Conservation (phyloP, 30 jellyfish, hydroid and myxozoan species). For the Chrysaora quinquecirrha region DNA sequence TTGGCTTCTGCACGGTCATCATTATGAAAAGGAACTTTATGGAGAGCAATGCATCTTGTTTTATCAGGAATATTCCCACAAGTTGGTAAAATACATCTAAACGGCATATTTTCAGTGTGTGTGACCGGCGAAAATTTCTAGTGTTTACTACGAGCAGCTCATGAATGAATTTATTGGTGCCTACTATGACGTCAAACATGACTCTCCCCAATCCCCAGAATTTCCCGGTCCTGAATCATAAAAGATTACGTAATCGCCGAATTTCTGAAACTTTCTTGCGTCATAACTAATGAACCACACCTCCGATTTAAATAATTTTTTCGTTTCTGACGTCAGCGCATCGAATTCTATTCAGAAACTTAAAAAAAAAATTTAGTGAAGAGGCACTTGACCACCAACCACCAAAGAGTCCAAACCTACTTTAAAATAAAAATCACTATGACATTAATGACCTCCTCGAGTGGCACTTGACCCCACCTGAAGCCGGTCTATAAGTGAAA, state of each 20-base stretch:
- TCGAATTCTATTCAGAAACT: not conserved
- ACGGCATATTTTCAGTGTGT: slow-evolving; percentile 16
- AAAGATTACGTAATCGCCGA: not conserved
- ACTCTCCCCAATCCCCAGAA: not conserved
- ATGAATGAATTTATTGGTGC: not conserved
- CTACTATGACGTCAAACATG: too few species aligned
- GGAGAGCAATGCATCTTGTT: slow-evolving; percentile 7
- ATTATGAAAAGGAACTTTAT: too few species aligned
- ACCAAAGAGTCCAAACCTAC: too few species aligned
- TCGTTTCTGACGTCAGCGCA: not conserved
- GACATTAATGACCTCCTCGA: too few species aligned
- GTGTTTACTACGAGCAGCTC: not conserved
- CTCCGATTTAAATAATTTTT: too few species aligned
- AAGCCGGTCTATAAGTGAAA: too few species aligned
- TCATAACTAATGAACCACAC: too few species aligned
- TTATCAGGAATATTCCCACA: slow-evolving; percentile 44
- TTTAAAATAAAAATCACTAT: too few species aligned
- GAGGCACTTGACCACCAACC: too few species aligned
- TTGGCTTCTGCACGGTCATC: slow-evolving; percentile 51
- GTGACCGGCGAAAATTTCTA: not conserved
- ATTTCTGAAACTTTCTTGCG: too few species aligned
- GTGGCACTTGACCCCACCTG: too few species aligned
- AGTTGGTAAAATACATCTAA: slow-evolving; percentile 47
- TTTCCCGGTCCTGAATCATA: not conserved
- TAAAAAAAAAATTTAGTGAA: too few species aligned